These are phyloP conservation scores for Stenodera caucasica DNA, from an alignment of 2,888 invertebrate species.

Conservation along the genomic window DNA sequence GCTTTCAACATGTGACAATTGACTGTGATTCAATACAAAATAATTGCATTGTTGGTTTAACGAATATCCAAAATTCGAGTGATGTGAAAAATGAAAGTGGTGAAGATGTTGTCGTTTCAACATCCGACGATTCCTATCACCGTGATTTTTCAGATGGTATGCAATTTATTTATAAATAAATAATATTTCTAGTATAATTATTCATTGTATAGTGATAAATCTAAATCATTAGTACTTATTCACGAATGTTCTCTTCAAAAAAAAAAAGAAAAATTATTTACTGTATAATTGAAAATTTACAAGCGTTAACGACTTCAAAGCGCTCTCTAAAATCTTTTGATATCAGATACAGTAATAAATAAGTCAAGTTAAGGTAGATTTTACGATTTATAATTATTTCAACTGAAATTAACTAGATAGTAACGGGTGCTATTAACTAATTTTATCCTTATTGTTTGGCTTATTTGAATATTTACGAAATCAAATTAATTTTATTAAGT, in stretches of 20 bases:
- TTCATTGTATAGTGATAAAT: not conserved
- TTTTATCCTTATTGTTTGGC: conserved; percentile 24
- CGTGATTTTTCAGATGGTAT: not conserved
- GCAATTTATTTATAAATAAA: not conserved
- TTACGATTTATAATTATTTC: conserved; percentile 25
- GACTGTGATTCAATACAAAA: not conserved
- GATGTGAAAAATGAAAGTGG: conserved; percentile 5
- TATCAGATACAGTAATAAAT: conserved; percentile 34
- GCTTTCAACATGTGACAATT: not conserved
- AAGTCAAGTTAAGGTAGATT: conserved; percentile 29
- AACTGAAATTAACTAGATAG: not conserved
- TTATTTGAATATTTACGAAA: not conserved
- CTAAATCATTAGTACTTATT: conserved; percentile 14
- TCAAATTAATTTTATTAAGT: too few species aligned
- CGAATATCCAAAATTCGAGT: not conserved
- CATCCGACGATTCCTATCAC: conserved; percentile 18
- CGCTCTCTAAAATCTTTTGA: conserved; percentile 30
- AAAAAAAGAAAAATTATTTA: conserved; percentile 24
- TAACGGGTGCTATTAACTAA: conserved; percentile 20
- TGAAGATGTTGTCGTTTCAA: conserved; percentile 18
- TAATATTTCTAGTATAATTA: not conserved
- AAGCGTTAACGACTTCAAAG: conserved; percentile 33
- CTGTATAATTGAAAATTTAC: conserved; percentile 35
- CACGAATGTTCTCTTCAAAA: conserved; percentile 5
- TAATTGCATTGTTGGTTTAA: not conserved